These are phyloP conservation scores for Bucorvus abyssinicus DNA, from an alignment of 2,797 vertebrate genomes.

Conservation along the genomic window DNA sequence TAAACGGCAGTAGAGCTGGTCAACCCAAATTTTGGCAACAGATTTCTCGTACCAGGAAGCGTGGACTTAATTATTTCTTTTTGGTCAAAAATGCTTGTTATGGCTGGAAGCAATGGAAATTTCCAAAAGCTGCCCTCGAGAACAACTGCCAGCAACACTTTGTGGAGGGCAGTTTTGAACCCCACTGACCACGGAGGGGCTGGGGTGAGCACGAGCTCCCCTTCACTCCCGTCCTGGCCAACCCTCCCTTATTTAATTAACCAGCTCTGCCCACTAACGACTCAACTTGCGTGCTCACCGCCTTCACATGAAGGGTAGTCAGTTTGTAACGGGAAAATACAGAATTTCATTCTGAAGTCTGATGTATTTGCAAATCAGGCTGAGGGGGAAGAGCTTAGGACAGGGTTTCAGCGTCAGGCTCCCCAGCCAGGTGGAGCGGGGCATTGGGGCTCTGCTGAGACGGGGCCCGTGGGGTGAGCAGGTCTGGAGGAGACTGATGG, in stretches of 20 bases:
- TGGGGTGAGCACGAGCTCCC: neutral
- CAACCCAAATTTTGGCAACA: neutral
- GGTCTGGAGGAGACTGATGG: neutral
- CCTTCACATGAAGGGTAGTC: neutral
- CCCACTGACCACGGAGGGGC: accelerated
- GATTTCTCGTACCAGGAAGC: neutral
- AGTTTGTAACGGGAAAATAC: neutral
- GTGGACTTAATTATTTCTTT: neutral
- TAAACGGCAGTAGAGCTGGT: neutral
- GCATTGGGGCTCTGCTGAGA: accelerated
- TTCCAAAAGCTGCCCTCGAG: neutral
- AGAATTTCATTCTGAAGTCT: neutral
- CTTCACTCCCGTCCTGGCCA: neutral
- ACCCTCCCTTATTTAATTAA: neutral
- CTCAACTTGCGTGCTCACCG: neutral
- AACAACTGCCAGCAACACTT: neutral
- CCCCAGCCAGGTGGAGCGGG: accelerated
- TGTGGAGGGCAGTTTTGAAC: neutral
- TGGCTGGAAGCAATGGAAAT: neutral
- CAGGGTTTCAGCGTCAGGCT: neutral
- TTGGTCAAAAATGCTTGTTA: neutral
- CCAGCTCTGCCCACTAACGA: neutral
- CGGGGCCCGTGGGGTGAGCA: accelerated
- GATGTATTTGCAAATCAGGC: neutral
- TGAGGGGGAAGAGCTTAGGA: neutral